These are phyloP conservation scores for Oeneis ivallda DNA, from an alignment of 2,888 invertebrate species.

Conservation along the genomic window DNA sequence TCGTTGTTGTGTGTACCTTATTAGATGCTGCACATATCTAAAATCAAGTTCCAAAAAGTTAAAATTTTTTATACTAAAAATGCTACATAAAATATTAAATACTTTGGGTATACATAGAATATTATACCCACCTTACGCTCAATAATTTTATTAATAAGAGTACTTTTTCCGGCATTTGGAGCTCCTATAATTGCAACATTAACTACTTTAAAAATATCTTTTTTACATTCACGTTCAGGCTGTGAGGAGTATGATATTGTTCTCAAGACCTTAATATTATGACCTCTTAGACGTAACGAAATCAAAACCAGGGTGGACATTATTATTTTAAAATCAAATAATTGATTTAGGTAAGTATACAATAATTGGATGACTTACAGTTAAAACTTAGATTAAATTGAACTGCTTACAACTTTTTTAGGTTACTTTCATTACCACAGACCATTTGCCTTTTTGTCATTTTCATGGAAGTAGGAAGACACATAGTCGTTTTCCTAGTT, in stretches of 20 bases:
- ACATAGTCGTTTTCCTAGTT: too few relatives aligned
- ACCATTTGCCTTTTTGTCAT: too few relatives aligned
- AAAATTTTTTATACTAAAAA: not conserved
- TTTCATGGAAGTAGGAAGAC: too few relatives aligned
- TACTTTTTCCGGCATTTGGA: constrained; percentile 98
- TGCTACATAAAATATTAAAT: not conserved
- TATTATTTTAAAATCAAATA: not conserved
- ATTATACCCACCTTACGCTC: constrained; percentile 85
- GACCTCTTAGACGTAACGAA: constrained; percentile 22
- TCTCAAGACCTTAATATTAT: constrained; percentile 38
- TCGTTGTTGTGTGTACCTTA: constrained; percentile 95
- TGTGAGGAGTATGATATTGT: constrained; percentile 60
- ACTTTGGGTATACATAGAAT: not conserved
- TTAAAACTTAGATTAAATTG: too few relatives aligned
- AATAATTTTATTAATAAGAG: constrained; percentile 93
- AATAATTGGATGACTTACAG: too few relatives aligned
- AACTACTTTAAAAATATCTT: constrained; percentile 67
- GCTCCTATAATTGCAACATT: constrained; percentile 94
- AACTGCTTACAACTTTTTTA: too few relatives aligned
- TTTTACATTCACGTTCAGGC: constrained; percentile 53
- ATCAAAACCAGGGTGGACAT: constrained; percentile 22
- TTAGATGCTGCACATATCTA: constrained; percentile 95
- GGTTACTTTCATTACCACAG: too few relatives aligned
- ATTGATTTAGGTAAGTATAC: too few relatives aligned
- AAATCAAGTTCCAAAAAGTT: constrained; percentile 41